Percentiles rank a stretch among this genome's conserved stretches.
phyloP scores from a whole-genome alignment of 2,113 vertebrate genomes.

The Plecturocebus donacophilus region DNA sequence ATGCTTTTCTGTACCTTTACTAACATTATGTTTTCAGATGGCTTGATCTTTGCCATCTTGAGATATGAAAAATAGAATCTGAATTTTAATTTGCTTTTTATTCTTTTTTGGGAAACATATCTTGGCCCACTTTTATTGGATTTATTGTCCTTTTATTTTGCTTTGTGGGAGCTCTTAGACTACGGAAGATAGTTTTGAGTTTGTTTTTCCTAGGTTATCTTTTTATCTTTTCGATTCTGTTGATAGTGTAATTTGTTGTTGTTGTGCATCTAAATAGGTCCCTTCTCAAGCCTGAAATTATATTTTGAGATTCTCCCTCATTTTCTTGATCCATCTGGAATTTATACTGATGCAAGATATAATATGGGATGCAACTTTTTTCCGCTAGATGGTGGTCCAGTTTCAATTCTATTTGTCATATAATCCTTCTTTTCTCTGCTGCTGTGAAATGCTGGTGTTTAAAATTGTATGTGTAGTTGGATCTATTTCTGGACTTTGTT shows the following conservation, averaged over 20 bases:
- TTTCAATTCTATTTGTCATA: neutral
- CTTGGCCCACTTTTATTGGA: neutral
- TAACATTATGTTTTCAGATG: constrained; percentile 33
- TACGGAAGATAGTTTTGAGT: neutral
- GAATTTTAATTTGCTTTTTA: neutral
- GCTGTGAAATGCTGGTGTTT: neutral
- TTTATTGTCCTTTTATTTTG: neutral
- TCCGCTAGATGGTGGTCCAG: neutral
- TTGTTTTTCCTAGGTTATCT: constrained; percentile 5
- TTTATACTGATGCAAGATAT: neutral
- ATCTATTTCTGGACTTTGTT: neutral
- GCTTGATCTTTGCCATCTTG: neutral
- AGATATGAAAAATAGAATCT: neutral
- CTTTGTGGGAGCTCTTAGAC: neutral
- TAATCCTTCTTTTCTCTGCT: neutral
- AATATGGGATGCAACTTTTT: neutral
- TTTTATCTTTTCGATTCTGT: neutral
- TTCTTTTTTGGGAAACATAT: neutral
- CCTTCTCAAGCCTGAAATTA: neutral
- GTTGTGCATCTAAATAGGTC: neutral
- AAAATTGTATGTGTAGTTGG: neutral
- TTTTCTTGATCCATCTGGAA: neutral
- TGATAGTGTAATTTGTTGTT: neutral
- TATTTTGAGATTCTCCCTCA: neutral
- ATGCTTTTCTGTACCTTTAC: neutral